These are phyloP conservation scores for Thaumetopoea pityocampa DNA, from an alignment of 1,140 invertebrate species.

Conservation along the genomic window DNA sequence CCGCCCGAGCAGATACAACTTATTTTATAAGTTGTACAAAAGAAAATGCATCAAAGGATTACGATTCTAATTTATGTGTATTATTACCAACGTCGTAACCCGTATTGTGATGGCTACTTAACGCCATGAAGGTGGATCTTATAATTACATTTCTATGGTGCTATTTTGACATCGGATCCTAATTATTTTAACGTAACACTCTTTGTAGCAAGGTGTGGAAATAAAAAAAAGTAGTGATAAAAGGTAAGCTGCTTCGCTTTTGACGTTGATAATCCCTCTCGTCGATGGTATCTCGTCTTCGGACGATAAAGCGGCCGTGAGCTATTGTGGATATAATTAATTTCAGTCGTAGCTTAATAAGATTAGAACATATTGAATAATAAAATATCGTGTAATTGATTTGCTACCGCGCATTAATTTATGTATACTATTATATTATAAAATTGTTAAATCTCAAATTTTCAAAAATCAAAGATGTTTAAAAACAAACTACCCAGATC, in stretches of 20 bases:
- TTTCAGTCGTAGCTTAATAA: constrained; percentile 30
- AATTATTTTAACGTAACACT: constrained; percentile 64
- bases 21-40: constrained; percentile 47
- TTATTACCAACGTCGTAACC: constrained; percentile 44
- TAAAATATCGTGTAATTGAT: no score
- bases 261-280: constrained; percentile 40
- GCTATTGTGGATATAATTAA: constrained; percentile 39
- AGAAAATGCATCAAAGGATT: constrained; percentile 60
- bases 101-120: constrained; percentile 52
- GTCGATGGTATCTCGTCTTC: constrained; percentile 36
- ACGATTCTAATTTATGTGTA: constrained; percentile 56
- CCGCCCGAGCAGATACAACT: constrained; percentile 34
- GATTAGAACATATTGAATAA: constrained; percentile 23
- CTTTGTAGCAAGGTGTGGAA: constrained; percentile 37
- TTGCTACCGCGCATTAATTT: no score
- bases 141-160: constrained; percentile 32
- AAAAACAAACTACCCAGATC: no score
- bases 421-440: no score
- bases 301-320: constrained; percentile 11
- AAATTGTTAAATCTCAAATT: no score
- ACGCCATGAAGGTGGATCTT: constrained; percentile 36
- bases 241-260: constrained; percentile 30
- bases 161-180: constrained; percentile 66
- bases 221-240: constrained; percentile 34
- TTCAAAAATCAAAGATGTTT: no score